Evolutionary conservation across 2,797 vertebrate genomes (phyloP).

Genomic region (Liasis olivaceus): DNA sequence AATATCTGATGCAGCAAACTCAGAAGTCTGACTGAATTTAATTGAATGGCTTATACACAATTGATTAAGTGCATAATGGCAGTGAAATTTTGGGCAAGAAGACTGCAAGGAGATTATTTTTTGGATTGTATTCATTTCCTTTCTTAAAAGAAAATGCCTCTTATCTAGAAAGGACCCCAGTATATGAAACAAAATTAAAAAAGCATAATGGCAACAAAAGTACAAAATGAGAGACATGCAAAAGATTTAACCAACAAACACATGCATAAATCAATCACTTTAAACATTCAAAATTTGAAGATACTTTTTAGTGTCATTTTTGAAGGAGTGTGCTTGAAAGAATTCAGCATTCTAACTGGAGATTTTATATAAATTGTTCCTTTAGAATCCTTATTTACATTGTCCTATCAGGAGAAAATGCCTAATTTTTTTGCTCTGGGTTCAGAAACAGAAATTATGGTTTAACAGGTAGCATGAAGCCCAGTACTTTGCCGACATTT

Average conservation of each 20-base stretch:
- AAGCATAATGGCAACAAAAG: neutral
- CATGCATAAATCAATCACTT: neutral
- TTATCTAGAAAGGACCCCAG: neutral
- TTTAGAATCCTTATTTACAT: neutral
- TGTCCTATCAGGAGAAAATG: neutral
- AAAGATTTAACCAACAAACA: neutral
- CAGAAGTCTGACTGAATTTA: neutral
- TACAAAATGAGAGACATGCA: neutral
- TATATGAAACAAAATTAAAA: neutral
- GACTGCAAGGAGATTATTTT: neutral
- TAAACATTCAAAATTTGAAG: neutral
- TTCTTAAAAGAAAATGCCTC: neutral
- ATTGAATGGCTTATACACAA: neutral
- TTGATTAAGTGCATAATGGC: neutral
- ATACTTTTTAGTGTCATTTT: neutral
- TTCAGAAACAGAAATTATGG: conserved; percentile 12
- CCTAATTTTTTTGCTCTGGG: neutral
- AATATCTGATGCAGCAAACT: neutral
- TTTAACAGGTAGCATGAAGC: neutral
- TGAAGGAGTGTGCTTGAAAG: neutral
- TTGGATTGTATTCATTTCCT: neutral
- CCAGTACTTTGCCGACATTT: conserved; percentile 7
- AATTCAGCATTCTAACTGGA: neutral
- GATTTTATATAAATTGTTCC: neutral
- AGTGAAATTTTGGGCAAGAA: neutral